A percentile compares a stretch with the other conserved stretches of the same genome.
These are phyloP conservation scores for Gopherus flavomarginatus DNA, from an alignment of 2,113 vertebrate species.

Conservation along the genomic window DNA sequence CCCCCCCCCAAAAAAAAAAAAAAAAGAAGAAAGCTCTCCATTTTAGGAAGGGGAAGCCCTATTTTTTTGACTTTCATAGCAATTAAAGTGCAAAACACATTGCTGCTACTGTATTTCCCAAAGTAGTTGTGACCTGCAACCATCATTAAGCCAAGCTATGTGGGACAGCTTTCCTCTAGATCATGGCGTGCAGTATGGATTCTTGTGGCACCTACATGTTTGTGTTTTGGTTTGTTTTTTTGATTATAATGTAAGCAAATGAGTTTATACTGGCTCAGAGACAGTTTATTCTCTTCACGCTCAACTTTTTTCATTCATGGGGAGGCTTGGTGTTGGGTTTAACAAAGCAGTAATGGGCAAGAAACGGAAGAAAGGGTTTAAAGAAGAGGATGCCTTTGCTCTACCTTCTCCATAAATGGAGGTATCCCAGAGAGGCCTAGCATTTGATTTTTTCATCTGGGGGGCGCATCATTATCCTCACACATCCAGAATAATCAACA, in stretches of 20 bases:
- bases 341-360: neutral
- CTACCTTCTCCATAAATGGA: neutral
- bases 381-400: neutral
- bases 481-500: neutral
- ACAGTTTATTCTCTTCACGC: neutral
- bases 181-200: neutral
- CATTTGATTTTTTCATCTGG: neutral
- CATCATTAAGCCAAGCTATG: neutral
- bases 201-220: neutral
- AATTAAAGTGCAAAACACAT: neutral
- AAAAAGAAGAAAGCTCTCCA: too few species aligned
- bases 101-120: accelerated
- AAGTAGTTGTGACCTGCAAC: neutral
- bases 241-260: neutral
- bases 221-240: neutral
- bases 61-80: neutral
- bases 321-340: neutral
- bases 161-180: neutral
- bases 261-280: neutral
- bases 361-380: neutral
- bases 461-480: neutral
- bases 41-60: neutral
- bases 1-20: too few species aligned
- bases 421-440: neutral
- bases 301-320: neutral